A percentile compares a stretch with the other conserved stretches of the same genome.
These are phyloP conservation scores for Gryllus bimaculatus DNA, from an alignment of 1,140 invertebrate species.

Conservation along the genomic window DNA sequence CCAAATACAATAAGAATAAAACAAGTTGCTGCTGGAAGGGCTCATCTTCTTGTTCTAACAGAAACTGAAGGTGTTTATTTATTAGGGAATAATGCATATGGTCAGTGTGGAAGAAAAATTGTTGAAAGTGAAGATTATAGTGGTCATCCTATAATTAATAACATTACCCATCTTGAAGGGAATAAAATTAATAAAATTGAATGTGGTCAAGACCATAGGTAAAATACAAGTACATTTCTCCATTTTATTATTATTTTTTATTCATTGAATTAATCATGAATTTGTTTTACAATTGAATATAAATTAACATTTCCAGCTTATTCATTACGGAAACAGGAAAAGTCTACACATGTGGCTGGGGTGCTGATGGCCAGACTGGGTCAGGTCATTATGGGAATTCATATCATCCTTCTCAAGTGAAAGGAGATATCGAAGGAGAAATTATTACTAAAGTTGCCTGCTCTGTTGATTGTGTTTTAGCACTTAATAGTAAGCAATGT, in stretches of 20 bases:
- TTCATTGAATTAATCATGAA: not conserved
- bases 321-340: slow-evolving; percentile 69
- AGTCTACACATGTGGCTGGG: slow-evolving; percentile 86
- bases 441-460: slow-evolving; percentile 73
- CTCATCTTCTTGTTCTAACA: slow-evolving; percentile 75
- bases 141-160: slow-evolving; percentile 51
- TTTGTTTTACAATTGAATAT: not conserved
- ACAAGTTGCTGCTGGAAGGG: slow-evolving; percentile 70
- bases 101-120: slow-evolving; percentile 82
- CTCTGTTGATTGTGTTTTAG: slow-evolving; percentile 77
- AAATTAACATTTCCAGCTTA: slow-evolving; percentile 47
- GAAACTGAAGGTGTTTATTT: slow-evolving; percentile 69
- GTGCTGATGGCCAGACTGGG: slow-evolving; percentile 91
- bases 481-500: slow-evolving; percentile 61
- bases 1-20: slow-evolving; percentile 41
- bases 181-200: slow-evolving; percentile 54
- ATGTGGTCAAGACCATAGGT: slow-evolving; percentile 84
- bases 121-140: slow-evolving; percentile 68
- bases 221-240: slow-evolving; percentile 24
- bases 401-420: slow-evolving; percentile 47
- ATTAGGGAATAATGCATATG: slow-evolving; percentile 87
- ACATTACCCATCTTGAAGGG: slow-evolving; percentile 52
- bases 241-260: not conserved
- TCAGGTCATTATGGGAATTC: slow-evolving; percentile 57
- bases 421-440: slow-evolving; percentile 75